phyloP scores from a whole-genome alignment of 2,888 invertebrate genomes.

The Chrysolina americana region DNA sequence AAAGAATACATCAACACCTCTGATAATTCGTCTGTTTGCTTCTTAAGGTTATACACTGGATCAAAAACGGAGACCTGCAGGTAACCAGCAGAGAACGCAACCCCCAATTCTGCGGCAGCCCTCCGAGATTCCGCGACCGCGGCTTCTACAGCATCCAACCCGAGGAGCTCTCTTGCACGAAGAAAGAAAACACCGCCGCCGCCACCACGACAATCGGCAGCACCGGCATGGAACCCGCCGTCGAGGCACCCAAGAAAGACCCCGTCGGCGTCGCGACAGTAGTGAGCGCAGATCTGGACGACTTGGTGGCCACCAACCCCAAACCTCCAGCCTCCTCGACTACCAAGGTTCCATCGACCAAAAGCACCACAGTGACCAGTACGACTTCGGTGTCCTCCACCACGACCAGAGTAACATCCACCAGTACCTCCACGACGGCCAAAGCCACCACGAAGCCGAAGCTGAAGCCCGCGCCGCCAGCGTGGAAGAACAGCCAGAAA shows the following conservation, averaged over 20 bases:
- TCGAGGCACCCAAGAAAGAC: conserved; percentile 62
- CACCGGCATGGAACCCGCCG: conserved; percentile 7
- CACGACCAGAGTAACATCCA: conserved; percentile 59
- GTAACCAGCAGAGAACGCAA: conserved; percentile 93
- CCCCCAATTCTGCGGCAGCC: conserved; percentile 93
- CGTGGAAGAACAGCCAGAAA: conserved; percentile 72
- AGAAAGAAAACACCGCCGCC: conserved; percentile 36
- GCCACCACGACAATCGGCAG: conserved; percentile 33
- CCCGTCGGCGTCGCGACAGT: conserved; percentile 73
- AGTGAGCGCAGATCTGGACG: conserved; percentile 71
- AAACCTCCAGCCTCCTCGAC: conserved; percentile 47
- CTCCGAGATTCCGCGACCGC: conserved; percentile 83
- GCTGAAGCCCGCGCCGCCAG: conserved; percentile 61
- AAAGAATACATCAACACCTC: too few species aligned
- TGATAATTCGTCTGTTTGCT: background rate
- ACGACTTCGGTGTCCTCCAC: conserved; percentile 59
- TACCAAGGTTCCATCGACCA: conserved; percentile 62
- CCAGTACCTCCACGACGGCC: conserved; percentile 61
- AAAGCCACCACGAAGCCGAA: conserved; percentile 60
- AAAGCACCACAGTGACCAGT: conserved; percentile 61
- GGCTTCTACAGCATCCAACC: conserved; percentile 91
- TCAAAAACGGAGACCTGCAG: conserved; percentile 88
- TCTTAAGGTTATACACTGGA: conserved; percentile 80
- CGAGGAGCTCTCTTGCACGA: conserved; percentile 77
- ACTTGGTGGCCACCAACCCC: conserved; percentile 61